Percentiles rank a stretch among this genome's conserved stretches.
phyloP scores from a whole-genome alignment of 1,140 invertebrate species.

The Maniola jurtina region DNA sequence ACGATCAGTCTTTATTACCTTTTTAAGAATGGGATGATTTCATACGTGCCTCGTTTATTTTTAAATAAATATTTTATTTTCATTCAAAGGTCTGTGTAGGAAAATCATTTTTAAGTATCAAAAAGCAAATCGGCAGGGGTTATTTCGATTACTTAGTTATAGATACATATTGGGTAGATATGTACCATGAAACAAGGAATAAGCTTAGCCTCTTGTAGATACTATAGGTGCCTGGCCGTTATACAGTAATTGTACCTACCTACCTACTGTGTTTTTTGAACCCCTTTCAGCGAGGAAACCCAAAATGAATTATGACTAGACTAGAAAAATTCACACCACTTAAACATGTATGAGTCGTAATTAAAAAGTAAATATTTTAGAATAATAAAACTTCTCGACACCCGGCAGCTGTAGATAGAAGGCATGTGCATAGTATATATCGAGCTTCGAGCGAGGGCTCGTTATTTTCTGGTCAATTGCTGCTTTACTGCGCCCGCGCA shows the following conservation, averaged over 20 bases:
- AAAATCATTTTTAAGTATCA: too few relatives aligned
- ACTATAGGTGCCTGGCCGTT: too few relatives aligned
- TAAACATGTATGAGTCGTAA: constrained; percentile 36
- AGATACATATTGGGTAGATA: too few relatives aligned
- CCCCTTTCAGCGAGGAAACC: not conserved
- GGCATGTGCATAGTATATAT: constrained; percentile 53
- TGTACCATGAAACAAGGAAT: too few relatives aligned
- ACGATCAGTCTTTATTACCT: constrained; percentile 9
- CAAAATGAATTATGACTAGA: constrained; percentile 10
- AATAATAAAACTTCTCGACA: constrained; percentile 52
- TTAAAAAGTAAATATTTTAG: constrained; percentile 62
- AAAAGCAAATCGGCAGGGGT: too few relatives aligned
- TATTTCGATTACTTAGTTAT: too few relatives aligned
- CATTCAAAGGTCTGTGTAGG: too few relatives aligned
- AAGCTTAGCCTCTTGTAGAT: too few relatives aligned
- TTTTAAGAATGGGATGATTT: not conserved
- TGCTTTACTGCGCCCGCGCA: constrained; percentile 75
- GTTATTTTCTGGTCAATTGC: constrained; percentile 79
- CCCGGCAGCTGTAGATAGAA: constrained; percentile 64
- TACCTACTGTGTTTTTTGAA: not conserved
- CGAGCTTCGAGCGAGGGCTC: constrained; percentile 54
- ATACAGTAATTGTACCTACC: too few relatives aligned
- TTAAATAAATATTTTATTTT: not conserved
- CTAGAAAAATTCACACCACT: constrained; percentile 27
- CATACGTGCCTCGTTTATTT: not conserved